phyloP scores from a whole-genome alignment of 2,888 invertebrate species.

The Catocala sponsa region DNA sequence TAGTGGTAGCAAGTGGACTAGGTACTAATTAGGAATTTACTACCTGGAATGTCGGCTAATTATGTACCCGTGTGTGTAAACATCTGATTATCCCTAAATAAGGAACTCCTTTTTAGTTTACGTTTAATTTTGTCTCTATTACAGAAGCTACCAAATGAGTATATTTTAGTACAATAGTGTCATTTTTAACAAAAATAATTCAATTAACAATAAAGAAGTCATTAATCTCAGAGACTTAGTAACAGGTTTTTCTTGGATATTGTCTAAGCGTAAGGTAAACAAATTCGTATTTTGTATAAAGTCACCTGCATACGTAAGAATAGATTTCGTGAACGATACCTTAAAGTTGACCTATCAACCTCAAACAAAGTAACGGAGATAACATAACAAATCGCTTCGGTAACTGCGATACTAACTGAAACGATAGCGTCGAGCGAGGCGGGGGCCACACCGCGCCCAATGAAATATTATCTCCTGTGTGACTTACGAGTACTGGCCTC shows the following conservation, averaged over 20 bases:
- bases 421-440: conserved; percentile 68
- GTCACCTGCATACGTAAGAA: conserved; percentile 43
- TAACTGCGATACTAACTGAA: conserved; percentile 75
- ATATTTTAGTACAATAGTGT: background rate
- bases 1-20: conserved; percentile 52
- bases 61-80: conserved; percentile 51
- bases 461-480: conserved; percentile 80
- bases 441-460: conserved; percentile 65
- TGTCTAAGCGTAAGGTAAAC: conserved; percentile 3
- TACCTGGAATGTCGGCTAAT: conserved; percentile 59
- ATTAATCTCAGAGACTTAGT: background rate
- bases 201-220: background rate
- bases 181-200: conserved; percentile 2
- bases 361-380: conserved; percentile 81
- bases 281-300: conserved; percentile 18
- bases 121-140: background rate
- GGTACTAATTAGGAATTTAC: conserved; percentile 58
- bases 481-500: conserved; percentile 77
- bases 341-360: conserved; percentile 82
- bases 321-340: conserved; percentile 70
- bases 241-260: background rate
- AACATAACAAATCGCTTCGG: conserved; percentile 83
- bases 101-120: conserved; percentile 9
- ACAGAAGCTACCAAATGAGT: background rate
- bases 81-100: conserved; percentile 38